Evolutionary conservation across 2,888 invertebrate genomes (phyloP).

Genomic region (Ferrisia virgata): DNA sequence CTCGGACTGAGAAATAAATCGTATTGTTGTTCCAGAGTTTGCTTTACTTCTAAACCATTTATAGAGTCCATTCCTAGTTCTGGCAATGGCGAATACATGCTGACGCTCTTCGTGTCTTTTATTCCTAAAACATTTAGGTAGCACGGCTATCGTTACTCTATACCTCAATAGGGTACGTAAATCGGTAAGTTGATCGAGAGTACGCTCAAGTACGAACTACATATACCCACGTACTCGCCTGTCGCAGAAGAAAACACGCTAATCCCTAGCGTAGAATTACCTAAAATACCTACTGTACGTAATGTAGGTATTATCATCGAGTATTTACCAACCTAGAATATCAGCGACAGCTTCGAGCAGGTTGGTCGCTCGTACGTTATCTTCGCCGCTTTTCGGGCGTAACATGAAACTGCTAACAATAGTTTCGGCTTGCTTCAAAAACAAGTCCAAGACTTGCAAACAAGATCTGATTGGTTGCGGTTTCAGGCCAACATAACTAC

Average conservation of each 20-base stretch:
- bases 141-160: too few species aligned
- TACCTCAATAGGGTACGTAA: too few species aligned
- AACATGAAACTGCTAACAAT: conserved; percentile 22
- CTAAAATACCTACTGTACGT: too few species aligned
- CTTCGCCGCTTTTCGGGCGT: background rate
- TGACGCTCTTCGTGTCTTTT: conserved; percentile 66
- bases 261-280: too few species aligned
- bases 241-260: too few species aligned
- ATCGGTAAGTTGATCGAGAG: too few species aligned
- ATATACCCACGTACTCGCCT: background rate
- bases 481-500: conserved; percentile 52
- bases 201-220: too few species aligned
- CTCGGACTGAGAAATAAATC: conserved; percentile 80
- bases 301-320: too few species aligned
- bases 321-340: conserved; percentile 54
- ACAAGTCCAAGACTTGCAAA: conserved; percentile 25
- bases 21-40: conserved; percentile 82
- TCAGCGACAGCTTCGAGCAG: conserved; percentile 70
- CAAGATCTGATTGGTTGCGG: conserved; percentile 54
- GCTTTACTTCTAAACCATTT: conserved; percentile 94
- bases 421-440: conserved; percentile 13
- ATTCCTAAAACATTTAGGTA: conserved; percentile 56
- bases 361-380: conserved; percentile 57
- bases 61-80: conserved; percentile 95
- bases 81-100: conserved; percentile 69